These are phyloP conservation scores for Dyspetes luteomarginatus DNA, from an alignment of 2,888 invertebrate genomes.

Conservation along the genomic window DNA sequence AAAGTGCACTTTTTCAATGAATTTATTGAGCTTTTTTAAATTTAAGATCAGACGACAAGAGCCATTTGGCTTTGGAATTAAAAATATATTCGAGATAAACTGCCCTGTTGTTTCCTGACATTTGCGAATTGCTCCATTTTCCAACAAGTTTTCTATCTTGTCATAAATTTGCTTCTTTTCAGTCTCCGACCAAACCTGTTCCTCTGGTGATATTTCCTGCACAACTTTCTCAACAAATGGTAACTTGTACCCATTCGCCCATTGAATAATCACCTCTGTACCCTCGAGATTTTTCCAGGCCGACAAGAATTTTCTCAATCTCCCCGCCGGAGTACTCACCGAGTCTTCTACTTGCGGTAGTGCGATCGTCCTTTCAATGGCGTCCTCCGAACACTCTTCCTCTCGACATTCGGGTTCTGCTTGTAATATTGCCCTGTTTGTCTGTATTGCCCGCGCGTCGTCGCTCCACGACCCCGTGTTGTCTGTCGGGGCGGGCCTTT, in stretches of 20 bases:
- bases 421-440: not conserved
- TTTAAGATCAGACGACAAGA: constrained; percentile 26
- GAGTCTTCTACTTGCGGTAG: not conserved
- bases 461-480: constrained; percentile 6
- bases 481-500: constrained; percentile 32
- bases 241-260: constrained; percentile 49
- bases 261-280: constrained; percentile 28
- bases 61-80: constrained; percentile 23
- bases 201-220: not conserved
- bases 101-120: constrained; percentile 23
- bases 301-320: constrained; percentile 23
- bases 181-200: constrained; percentile 1
- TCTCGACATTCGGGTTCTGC: not conserved
- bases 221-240: not conserved
- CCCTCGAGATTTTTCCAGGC: constrained; percentile 20
- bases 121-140: constrained; percentile 26
- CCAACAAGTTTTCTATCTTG: constrained; percentile 11
- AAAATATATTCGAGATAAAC: constrained; percentile 20
- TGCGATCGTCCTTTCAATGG: not conserved
- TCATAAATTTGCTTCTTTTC: constrained; percentile 21
- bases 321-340: constrained; percentile 44
- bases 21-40: constrained; percentile 27
- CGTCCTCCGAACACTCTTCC: not conserved
- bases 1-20: constrained; percentile 26
- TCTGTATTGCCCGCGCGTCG: constrained; percentile 23